Conservation (phyloP, 2,113 vertebrate species). For the Chaetops frenatus region DNA sequence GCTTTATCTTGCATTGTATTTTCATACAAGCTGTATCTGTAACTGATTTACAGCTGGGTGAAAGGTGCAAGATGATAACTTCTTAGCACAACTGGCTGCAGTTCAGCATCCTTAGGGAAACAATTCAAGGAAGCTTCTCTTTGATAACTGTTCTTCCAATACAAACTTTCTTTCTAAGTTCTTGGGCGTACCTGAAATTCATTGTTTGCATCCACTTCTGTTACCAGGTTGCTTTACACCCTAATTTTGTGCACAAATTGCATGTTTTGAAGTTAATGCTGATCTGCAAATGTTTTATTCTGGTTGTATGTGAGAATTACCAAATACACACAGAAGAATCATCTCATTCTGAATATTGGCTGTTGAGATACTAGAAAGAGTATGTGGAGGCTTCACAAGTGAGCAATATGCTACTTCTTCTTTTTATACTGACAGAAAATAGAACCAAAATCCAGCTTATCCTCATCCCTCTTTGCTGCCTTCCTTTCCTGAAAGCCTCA, state of each 20-base stretch:
- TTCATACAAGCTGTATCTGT: background rate
- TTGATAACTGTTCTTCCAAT: background rate
- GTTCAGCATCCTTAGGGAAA: background rate
- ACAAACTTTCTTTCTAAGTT: background rate
- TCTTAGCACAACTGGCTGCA: background rate
- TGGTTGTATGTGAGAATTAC: fast-evolving
- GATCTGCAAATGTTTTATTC: background rate
- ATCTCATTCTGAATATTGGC: background rate
- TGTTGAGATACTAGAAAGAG: background rate
- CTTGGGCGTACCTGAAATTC: background rate
- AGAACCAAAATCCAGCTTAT: background rate
- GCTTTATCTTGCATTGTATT: too few relatives aligned
- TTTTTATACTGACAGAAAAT: background rate
- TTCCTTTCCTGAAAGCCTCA: too few relatives aligned
- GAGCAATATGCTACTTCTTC: background rate
- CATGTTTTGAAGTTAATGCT: background rate
- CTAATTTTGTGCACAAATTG: background rate
- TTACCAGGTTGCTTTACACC: background rate
- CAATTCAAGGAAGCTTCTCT: background rate
- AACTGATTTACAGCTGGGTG: background rate
- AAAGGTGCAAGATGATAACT: background rate
- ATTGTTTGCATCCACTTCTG: background rate
- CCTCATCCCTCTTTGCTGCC: background rate
- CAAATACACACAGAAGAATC: background rate
- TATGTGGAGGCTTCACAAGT: background rate